These are phyloP conservation scores for Grammomys surdaster DNA, from an alignment of 2,113 vertebrate genomes.

Conservation along the genomic window DNA sequence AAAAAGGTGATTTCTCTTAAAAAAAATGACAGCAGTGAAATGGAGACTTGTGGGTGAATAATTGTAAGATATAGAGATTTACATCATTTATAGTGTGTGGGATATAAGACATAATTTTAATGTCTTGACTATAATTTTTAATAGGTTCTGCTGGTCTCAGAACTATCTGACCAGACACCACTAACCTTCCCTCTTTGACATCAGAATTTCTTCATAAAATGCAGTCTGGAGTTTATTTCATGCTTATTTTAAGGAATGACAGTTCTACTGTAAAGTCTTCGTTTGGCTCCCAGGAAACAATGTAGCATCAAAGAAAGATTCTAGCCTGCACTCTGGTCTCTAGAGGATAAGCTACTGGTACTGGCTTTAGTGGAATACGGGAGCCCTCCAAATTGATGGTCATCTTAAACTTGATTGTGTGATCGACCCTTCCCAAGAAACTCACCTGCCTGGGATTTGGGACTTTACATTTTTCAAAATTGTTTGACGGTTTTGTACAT, in stretches of 20 bases:
- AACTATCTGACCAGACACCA: constrained; percentile 64
- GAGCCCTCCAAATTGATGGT: neutral
- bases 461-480: neutral
- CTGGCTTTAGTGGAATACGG: neutral
- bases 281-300: neutral
- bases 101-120: constrained; percentile 70
- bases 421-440: constrained; percentile 53
- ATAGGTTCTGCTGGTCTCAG: constrained; percentile 47
- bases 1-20: constrained; percentile 62
- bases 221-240: constrained; percentile 60
- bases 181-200: constrained; percentile 62
- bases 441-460: constrained; percentile 48
- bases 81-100: neutral
- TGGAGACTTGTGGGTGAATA: constrained; percentile 38
- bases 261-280: constrained; percentile 9
- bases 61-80: constrained; percentile 64
- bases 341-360: neutral
- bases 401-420: neutral
- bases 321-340: neutral
- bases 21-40: constrained; percentile 68
- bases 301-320: neutral
- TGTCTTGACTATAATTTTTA: constrained; percentile 70
- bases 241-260: constrained; percentile 51
- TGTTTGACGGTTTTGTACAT: neutral
- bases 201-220: constrained; percentile 60